Percentiles rank a stretch among this genome's conserved stretches.
phyloP scores from a whole-genome alignment of 2,113 vertebrate genomes.

The Hippocampus barbouri region DNA sequence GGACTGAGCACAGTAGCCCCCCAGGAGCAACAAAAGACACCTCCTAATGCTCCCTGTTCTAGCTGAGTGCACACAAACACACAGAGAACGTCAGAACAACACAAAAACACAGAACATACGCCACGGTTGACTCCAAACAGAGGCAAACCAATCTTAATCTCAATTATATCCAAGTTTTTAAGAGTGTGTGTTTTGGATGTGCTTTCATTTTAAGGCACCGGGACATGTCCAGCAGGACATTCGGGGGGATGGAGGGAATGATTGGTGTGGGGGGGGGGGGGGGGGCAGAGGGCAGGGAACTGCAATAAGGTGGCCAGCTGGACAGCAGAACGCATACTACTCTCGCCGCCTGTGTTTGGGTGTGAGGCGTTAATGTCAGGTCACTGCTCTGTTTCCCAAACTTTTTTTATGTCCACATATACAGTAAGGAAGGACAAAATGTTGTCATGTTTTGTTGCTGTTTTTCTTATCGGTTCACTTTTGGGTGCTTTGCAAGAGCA shows the following conservation, averaged over 20 bases:
- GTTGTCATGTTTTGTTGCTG: too few species aligned
- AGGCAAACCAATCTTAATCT: constrained; percentile 42
- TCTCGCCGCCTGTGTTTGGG: constrained; percentile 51
- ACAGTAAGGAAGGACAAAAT: not conserved
- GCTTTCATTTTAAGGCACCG: constrained; percentile 32
- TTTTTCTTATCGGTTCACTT: too few species aligned
- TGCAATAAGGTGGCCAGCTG: constrained; percentile 73
- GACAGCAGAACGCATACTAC: constrained; percentile 62
- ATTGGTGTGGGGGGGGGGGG: not conserved
- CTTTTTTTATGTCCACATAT: constrained; percentile 6
- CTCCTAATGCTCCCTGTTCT: constrained; percentile 70
- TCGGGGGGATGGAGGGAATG: constrained; percentile 29
- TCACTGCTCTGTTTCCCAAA: constrained; percentile 26
- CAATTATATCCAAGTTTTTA: constrained; percentile 36
- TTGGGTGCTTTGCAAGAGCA: not conserved
- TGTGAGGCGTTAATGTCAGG: constrained; percentile 40
- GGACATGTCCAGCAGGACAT: constrained; percentile 38
- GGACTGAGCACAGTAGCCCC: constrained; percentile 71
- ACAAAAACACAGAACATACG: constrained; percentile 46
- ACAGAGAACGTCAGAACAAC: constrained; percentile 44
- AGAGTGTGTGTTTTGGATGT: constrained; percentile 27
- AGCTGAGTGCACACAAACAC: constrained; percentile 52
- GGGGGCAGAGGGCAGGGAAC: constrained; percentile 46
- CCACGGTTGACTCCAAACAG: constrained; percentile 37
- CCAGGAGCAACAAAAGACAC: constrained; percentile 75